Percentiles rank a stretch among this genome's conserved stretches.
Evolutionary conservation across 1,140 invertebrate species (phyloP).

Genomic region (Ctenoplectra terminalis): DNA sequence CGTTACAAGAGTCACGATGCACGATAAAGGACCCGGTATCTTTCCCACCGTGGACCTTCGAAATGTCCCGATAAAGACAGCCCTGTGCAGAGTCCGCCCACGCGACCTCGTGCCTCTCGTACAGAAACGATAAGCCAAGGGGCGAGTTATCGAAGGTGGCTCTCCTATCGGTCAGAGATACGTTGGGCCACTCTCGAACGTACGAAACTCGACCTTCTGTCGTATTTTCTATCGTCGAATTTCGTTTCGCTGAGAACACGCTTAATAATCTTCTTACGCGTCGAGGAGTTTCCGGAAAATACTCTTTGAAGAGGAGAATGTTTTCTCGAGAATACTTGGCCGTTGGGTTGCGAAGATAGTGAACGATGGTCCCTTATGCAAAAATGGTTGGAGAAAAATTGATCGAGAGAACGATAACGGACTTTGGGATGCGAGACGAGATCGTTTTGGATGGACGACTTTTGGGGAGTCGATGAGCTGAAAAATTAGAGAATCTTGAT

Average conservation of each 20-base stretch:
- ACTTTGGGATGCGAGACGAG: neutral
- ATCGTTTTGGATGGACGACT: too few species aligned
- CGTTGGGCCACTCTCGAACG: neutral
- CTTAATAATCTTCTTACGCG: too few species aligned
- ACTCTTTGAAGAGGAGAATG: neutral
- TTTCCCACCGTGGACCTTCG: neutral
- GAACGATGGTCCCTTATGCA: neutral
- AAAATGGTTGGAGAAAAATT: neutral
- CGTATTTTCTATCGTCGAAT: neutral
- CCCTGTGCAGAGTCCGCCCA: neutral
- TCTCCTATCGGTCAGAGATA: neutral
- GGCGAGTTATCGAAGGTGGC: conserved; percentile 6
- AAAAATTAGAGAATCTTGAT: neutral
- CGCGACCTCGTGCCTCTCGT: neutral
- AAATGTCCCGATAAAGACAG: conserved; percentile 11
- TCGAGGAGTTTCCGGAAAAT: neutral
- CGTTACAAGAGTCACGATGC: neutral
- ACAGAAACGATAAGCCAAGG: neutral
- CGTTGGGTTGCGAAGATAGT: neutral
- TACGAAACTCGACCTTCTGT: neutral
- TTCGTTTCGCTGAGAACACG: neutral
- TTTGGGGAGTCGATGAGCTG: too few species aligned
- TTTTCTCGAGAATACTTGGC: neutral
- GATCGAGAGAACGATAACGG: neutral
- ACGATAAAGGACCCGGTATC: neutral